Evolutionary conservation across 2,888 invertebrate genomes (phyloP).

Genomic region (Leptopilina myrica): DNA sequence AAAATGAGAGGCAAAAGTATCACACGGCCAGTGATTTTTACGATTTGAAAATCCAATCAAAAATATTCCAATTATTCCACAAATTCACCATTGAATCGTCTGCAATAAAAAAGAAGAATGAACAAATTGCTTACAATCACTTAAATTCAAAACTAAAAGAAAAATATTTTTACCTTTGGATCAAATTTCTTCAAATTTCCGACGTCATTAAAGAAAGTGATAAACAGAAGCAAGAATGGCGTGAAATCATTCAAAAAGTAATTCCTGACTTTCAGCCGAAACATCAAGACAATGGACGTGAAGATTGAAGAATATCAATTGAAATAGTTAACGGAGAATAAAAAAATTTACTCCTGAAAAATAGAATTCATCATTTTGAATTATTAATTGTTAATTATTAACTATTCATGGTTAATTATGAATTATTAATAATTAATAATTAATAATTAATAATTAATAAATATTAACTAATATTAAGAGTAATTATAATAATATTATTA

Average conservation of each 20-base stretch:
- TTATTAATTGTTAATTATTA: too few species aligned
- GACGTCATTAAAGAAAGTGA: slow-evolving; percentile 68
- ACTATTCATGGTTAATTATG: too few species aligned
- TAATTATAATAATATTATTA: too few species aligned
- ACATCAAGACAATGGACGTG: slow-evolving; percentile 47
- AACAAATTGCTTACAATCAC: slow-evolving; percentile 57
- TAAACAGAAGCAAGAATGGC: slow-evolving; percentile 66
- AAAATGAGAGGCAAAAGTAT: slow-evolving; percentile 76
- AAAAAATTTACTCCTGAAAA: too few species aligned
- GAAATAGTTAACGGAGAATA: too few species aligned
- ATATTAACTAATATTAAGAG: too few species aligned
- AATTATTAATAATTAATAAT: too few species aligned
- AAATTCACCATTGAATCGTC: slow-evolving; percentile 76
- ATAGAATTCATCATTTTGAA: too few species aligned
- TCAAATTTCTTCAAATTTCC: slow-evolving; percentile 62
- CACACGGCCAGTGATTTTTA: slow-evolving; percentile 86
- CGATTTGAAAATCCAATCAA: slow-evolving; percentile 80
- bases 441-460: too few species aligned
- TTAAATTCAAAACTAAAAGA: slow-evolving; percentile 58
- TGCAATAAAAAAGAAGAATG: slow-evolving; percentile 62
- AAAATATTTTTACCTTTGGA: slow-evolving; percentile 66
- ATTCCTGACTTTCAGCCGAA: slow-evolving; percentile 71
- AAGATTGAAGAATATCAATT: slow-evolving; percentile 38
- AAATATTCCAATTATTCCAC: slow-evolving; percentile 78
- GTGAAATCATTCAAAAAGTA: slow-evolving; percentile 68